Base-by-base conservation (phyloP, 2,888 invertebrate genomes). In the Clivina fossor region DNA sequence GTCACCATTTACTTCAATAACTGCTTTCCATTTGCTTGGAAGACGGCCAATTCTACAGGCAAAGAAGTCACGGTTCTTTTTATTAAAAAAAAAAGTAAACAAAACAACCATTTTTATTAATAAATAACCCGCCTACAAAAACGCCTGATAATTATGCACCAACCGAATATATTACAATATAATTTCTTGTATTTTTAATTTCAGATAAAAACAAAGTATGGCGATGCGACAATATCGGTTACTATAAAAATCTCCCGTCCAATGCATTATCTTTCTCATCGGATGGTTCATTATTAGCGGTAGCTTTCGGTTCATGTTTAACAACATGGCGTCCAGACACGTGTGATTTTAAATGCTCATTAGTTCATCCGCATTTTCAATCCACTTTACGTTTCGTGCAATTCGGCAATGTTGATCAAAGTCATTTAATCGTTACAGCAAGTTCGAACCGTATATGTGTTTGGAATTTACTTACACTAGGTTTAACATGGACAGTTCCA, bases 241-340 rank as follows among this genome's bases (percentile, higher is more conserved):
- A 74, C 55, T 90, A 86, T 64, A 78, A 82, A 46, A 75, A 82
- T 60, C 68, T 83, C 13, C 70, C 78, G 0, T 77, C 84, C 16
- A 76, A 77, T 15, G 78, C 80, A 32, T 75, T 83, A 2, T 78
- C 78, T 37, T 90, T 90, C 71, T 84, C 88, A 0, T 76, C 79
- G 55, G 90, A 91, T 71, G 88, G 88, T n/a, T 88, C 90, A 0
- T 68, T 90, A 18, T 67, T 91, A 33, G 87, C 83, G 3, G 84
- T 86, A 9, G 82, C 81, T 7, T 90, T 85, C 73, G 82, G 77
- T 20, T 74, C 80, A 16, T 78, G 79, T 5, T 68, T 89, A 38
- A 90, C 89, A 1, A 71, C 88, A 18, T 91, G 88, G 84, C 77
- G 80, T 59, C 79, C 85, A 0, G 79, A 81, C 38, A 74, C 74